phyloP scores from a whole-genome alignment of 2,888 invertebrate genomes.

The Drosophila parthenogenetica region DNA sequence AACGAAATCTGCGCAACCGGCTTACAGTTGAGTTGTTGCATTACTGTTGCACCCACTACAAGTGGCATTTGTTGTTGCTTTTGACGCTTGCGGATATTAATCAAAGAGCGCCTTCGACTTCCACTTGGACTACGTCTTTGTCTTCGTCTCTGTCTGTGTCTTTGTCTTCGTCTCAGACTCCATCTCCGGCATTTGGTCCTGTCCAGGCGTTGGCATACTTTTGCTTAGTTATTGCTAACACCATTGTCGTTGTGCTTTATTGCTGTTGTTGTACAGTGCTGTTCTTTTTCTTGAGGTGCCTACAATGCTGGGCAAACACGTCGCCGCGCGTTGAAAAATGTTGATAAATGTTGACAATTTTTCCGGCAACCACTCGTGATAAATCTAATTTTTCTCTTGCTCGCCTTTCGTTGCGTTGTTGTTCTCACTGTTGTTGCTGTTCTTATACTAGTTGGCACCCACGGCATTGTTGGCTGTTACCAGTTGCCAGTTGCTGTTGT shows the following conservation, averaged over 20 bases:
- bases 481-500: conserved; percentile 50
- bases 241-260: conserved; percentile 27
- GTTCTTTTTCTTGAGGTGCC: conserved; percentile 59
- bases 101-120: conserved; percentile 62
- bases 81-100: conserved; percentile 73
- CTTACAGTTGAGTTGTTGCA: conserved; percentile 46
- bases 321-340: conserved; percentile 77
- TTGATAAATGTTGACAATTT: conserved; percentile 84
- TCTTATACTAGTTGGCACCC: conserved; percentile 65
- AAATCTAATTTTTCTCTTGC: conserved; percentile 81
- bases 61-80: conserved; percentile 34
- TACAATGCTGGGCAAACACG: conserved; percentile 64
- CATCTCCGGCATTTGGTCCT: conserved; percentile 37
- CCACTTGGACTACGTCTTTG: conserved; percentile 14
- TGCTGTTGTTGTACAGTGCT: conserved; percentile 26
- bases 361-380: conserved; percentile 82
- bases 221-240: conserved; percentile 58
- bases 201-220: conserved; percentile 63
- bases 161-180: conserved; percentile 3
- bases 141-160: not conserved
- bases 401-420: conserved; percentile 51
- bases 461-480: conserved; percentile 58
- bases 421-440: conserved; percentile 25
- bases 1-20: conserved; percentile 55
- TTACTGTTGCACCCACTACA: conserved; percentile 30